phyloP scores from a whole-genome alignment of 30 jellyfish, hydroid and myxozoan genomes.

The Euphysa ruthae region DNA sequence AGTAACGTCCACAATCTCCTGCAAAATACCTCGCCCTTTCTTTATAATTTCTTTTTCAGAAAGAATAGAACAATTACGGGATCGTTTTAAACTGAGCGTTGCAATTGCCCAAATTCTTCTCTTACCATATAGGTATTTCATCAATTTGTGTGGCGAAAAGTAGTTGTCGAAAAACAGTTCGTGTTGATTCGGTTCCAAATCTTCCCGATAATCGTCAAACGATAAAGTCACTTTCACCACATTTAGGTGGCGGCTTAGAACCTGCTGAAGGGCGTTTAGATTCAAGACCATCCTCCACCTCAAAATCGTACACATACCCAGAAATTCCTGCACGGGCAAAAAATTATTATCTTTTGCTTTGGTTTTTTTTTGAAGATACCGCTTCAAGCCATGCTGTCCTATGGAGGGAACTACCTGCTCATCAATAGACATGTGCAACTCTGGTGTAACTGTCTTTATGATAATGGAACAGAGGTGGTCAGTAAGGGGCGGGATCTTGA shows the following conservation, averaged over 20 bases:
- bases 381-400: constrained; percentile 16
- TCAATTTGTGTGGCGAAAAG: constrained; percentile 10
- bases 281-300: constrained; percentile 28
- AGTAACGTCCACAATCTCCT: constrained; percentile 30
- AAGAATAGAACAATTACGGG: constrained; percentile 23
- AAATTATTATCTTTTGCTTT: constrained; percentile 17
- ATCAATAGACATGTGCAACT: neutral
- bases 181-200: constrained; percentile 8
- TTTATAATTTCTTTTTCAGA: constrained; percentile 37
- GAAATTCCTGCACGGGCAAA: constrained; percentile 32
- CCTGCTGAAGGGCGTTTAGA: constrained; percentile 28
- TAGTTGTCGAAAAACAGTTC: constrained; percentile 19
- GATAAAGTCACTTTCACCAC: constrained; percentile 37
- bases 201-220: constrained; percentile 12
- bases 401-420: constrained; percentile 36
- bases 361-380: constrained; percentile 7
- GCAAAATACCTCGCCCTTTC: constrained; percentile 28
- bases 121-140: constrained; percentile 17
- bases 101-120: constrained; percentile 39
- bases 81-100: constrained; percentile 18
- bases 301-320: constrained; percentile 44
- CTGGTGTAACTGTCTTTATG: too few relatives aligned
- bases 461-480: neutral
- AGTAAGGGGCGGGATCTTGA: neutral
- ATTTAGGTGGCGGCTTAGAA: constrained; percentile 19